Conservation (phyloP, 2,888 invertebrate species). For the Saturnia pavonia region DNA sequence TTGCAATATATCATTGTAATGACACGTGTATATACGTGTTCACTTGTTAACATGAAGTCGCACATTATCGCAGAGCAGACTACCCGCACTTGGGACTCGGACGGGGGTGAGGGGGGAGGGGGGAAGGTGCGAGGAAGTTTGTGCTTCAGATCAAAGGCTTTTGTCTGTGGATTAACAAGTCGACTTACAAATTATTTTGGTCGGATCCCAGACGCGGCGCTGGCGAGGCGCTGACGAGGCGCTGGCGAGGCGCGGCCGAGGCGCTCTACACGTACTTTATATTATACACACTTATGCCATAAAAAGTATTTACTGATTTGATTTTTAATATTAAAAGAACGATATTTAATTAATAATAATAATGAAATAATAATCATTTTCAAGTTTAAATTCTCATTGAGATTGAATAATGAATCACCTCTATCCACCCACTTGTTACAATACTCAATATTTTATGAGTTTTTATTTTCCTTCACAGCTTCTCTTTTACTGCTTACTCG, state of each 20-base stretch:
- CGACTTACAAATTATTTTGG: constrained; percentile 49
- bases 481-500: background rate
- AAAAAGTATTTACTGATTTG: no score
- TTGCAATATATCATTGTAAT: no score
- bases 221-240: no score
- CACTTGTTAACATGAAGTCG: background rate
- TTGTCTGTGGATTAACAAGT: constrained; percentile 64
- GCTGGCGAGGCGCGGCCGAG: constrained; percentile 13
- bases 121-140: constrained; percentile 42
- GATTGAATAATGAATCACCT: no score
- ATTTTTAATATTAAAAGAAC: no score
- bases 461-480: no score
- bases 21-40: background rate
- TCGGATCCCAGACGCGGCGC: constrained; percentile 21
- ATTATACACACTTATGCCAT: background rate
- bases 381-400: no score
- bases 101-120: constrained; percentile 1
- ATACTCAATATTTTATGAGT: no score
- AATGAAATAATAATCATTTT: no score
- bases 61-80: background rate
- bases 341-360: no score
- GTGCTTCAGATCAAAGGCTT: constrained; percentile 63
- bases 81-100: background rate
- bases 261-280: background rate
- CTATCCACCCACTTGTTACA: no score